Conservation (phyloP, 2,888 invertebrate species). For the Leptopilina drosophilae region DNA sequence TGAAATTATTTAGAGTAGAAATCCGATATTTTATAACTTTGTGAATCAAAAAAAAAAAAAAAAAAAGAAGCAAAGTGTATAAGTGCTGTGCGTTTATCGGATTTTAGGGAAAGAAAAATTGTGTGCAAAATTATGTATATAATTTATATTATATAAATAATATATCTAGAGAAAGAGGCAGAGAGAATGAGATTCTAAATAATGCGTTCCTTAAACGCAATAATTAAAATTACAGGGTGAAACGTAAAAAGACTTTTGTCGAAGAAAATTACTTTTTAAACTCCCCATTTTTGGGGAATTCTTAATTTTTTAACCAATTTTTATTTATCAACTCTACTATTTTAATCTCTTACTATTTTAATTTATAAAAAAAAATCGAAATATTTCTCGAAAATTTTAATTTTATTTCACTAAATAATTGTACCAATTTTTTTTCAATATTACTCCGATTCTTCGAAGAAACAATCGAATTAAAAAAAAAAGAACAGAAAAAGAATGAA, state of each 20-base stretch:
- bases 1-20: conserved; percentile 8
- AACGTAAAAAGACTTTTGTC: background rate
- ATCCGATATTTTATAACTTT: conserved; percentile 29
- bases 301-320: background rate
- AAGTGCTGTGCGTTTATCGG: conserved; percentile 20
- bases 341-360: too few species aligned
- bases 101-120: background rate
- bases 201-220: conserved; percentile 7
- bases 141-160: conserved; percentile 22
- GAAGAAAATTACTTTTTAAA: background rate
- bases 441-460: too few species aligned
- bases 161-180: background rate
- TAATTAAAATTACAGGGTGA: conserved; percentile 21
- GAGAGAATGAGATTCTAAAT: conserved; percentile 12
- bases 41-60: background rate
- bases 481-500: too few species aligned
- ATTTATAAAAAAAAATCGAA: too few species aligned
- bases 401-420: too few species aligned
- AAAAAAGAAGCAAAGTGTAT: background rate
- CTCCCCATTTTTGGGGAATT: background rate
- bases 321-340: too few species aligned
- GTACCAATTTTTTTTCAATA: too few species aligned
- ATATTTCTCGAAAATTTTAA: too few species aligned
- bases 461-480: too few species aligned
- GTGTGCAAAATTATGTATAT: conserved; percentile 23